phyloP scores from a whole-genome alignment of 2,113 vertebrate species.

The Apteryx mantelli region DNA sequence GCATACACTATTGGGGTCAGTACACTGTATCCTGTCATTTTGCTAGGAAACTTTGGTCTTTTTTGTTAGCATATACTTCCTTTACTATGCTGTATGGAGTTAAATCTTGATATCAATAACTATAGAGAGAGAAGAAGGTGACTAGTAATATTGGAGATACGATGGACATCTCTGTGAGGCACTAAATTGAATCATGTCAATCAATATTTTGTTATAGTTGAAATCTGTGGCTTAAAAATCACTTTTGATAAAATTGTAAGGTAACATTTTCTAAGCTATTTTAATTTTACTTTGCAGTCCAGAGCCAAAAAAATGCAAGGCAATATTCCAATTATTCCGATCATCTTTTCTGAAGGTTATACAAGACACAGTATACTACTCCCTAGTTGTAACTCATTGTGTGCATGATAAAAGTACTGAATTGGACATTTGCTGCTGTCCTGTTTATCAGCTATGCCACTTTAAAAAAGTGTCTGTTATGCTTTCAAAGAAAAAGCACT shows the following conservation, averaged over 20 bases:
- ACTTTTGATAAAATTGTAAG: not conserved
- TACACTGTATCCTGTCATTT: not conserved
- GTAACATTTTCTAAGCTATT: not conserved
- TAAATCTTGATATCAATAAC: not conserved
- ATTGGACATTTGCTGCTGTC: not conserved
- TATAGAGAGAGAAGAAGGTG: not conserved
- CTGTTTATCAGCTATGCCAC: not conserved
- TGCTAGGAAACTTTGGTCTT: not conserved
- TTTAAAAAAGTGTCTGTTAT: not conserved
- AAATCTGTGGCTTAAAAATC: not conserved
- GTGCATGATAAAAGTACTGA: not conserved
- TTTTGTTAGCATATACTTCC: not conserved
- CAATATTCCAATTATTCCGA: not conserved
- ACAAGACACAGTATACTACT: not conserved
- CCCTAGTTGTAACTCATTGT: not conserved
- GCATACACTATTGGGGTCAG: rapidly evolving
- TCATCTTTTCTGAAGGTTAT: not conserved
- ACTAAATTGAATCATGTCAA: not conserved
- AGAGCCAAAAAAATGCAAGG: not conserved
- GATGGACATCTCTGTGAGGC: not conserved
- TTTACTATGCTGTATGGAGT: not conserved
- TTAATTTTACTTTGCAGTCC: not conserved
- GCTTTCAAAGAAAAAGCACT: not conserved
- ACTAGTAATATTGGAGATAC: not conserved
- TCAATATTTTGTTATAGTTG: not conserved